Evolutionary conservation across 1,140 invertebrate genomes (phyloP), one percentile per base, ranked within the genome.

Genomic region (Halyomorpha halys): DNA sequence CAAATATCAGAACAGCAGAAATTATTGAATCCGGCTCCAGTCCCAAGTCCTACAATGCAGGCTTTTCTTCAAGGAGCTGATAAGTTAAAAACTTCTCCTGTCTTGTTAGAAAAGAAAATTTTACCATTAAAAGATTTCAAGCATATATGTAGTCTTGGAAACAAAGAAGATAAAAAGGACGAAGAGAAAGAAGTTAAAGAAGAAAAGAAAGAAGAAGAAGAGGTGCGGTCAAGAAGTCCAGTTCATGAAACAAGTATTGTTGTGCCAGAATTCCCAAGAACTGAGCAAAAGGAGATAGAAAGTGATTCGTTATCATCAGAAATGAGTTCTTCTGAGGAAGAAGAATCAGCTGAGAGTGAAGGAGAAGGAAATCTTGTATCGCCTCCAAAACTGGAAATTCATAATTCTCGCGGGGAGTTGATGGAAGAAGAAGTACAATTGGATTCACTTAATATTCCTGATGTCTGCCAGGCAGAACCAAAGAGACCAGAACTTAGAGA

Each of bases 1-100:
- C 87, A 85, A 63, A 93, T 94, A 65, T 90, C 89, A 1, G 90
- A 93, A 72, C 87, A 90, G 69, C 91, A 94, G 71, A 93, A 93
- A 71, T 74, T 92, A 64, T 72, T 94, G 44, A 87, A 91, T 74
- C 88, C 89, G 0, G 86, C 89, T 0, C 79, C 85, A 0, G 82
- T 85, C 66, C 84, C 86, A 9, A 86, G 84, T 72, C 81, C 85
- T 2, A 82, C 83, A 19, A 88, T 89, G 86, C 83, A 86, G 69
- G 83, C 82, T 2, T 86, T 88, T 70, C 72, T 86, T 0, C 78
- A 82, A 66, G 77, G 77, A 8, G 75, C 78, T 0, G 76, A 74
- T 18, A 81, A 78, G 59, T 64, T 81, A 6, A 74, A 73, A 64
- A 67, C 66, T 5, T 73, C 72, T 49, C 64, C 71, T 0, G 69